Percentiles rank a stretch among this genome's conserved stretches.
These are phyloP conservation scores for Fundulus diaphanus DNA, from an alignment of 2,797 vertebrate species.

Conservation along the genomic window DNA sequence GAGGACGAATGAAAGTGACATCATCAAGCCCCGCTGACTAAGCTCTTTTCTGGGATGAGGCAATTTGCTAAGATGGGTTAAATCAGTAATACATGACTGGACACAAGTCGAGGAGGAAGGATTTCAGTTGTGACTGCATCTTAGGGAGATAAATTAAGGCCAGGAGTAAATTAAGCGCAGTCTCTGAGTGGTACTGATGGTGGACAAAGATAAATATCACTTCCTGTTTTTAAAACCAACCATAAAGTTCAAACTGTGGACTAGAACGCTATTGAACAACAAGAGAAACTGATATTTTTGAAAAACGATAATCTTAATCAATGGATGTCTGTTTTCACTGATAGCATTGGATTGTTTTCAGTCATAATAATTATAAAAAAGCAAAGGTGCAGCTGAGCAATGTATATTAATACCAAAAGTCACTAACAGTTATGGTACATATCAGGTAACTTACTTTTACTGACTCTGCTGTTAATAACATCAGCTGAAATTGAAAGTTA, in stretches of 20 bases:
- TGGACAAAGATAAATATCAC: neutral
- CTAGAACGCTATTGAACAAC: neutral
- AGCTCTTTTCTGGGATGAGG: conserved; percentile 27
- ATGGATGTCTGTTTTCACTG: neutral
- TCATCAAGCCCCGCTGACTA: conserved; percentile 39
- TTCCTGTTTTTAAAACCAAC: neutral
- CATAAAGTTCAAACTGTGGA: neutral
- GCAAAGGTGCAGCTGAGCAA: neutral
- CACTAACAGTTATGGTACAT: neutral
- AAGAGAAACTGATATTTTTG: neutral
- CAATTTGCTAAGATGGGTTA: conserved; percentile 10
- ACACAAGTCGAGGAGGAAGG: neutral
- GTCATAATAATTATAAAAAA: no score
- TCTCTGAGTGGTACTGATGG: neutral
- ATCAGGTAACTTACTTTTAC: neutral
- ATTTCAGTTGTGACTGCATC: neutral
- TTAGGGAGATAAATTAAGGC: conserved; percentile 11
- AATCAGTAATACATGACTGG: conserved; percentile 18
- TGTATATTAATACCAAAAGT: neutral
- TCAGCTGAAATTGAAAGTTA: neutral
- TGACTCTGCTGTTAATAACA: neutral
- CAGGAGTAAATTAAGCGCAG: conserved; percentile 1
- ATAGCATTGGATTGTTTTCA: neutral
- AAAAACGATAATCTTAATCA: neutral
- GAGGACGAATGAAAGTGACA: conserved; percentile 56